phyloP scores from a whole-genome alignment of 1,140 invertebrate species.

The Ips nitidus region DNA sequence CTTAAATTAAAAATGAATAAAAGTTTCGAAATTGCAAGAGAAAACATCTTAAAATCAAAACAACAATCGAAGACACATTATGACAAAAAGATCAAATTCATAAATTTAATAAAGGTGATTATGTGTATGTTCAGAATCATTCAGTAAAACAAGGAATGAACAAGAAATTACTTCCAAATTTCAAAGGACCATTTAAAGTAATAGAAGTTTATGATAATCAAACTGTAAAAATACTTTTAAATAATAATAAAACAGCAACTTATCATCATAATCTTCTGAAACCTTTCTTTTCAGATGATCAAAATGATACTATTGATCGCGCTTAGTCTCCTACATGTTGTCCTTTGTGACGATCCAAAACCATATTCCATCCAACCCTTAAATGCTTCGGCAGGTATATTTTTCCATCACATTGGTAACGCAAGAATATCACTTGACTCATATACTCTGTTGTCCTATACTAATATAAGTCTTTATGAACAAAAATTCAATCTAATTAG shows the following conservation, averaged over 20 bases:
- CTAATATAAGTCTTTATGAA: too few relatives aligned
- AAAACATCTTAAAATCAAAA: constrained; percentile 42
- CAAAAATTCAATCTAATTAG: too few relatives aligned
- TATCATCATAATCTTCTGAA: constrained; percentile 39
- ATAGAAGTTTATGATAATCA: constrained; percentile 29
- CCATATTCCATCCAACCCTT: too few relatives aligned
- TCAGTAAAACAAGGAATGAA: constrained; percentile 16
- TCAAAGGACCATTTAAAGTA: constrained; percentile 36
- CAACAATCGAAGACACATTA: constrained; percentile 43
- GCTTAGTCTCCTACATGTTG: too few relatives aligned
- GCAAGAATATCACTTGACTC: too few relatives aligned
- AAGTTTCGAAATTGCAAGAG: constrained; percentile 43
- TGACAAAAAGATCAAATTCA: constrained; percentile 39
- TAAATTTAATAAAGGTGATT: constrained; percentile 38
- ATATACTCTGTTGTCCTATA: too few relatives aligned
- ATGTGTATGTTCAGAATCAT: constrained; percentile 34
- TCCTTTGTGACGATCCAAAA: too few relatives aligned
- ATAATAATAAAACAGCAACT: constrained; percentile 24
- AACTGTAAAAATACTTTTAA: constrained; percentile 26
- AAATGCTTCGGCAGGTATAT: too few relatives aligned
- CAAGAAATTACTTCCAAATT: constrained; percentile 30
- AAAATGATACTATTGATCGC: too few relatives aligned
- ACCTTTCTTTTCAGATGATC: constrained; percentile 37
- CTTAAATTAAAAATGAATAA: constrained; percentile 46
- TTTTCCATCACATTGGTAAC: too few relatives aligned